phyloP scores from a whole-genome alignment of 2,888 invertebrate genomes.

The Geophilus truncorum region DNA sequence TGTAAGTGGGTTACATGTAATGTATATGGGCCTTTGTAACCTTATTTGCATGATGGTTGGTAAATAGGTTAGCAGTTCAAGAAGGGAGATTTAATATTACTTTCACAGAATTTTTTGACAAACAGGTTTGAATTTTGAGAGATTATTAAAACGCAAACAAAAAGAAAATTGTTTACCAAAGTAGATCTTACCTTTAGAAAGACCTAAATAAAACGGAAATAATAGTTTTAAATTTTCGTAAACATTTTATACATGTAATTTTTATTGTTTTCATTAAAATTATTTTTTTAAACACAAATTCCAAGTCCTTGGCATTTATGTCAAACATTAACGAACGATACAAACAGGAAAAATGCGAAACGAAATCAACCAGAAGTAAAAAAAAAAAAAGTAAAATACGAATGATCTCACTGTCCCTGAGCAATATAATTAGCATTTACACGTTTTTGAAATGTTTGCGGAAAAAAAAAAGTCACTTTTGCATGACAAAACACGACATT shows the following conservation, averaged over 20 bases:
- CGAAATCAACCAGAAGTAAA: not conserved
- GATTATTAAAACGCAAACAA: not conserved
- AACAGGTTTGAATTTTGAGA: not conserved
- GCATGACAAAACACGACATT: not conserved
- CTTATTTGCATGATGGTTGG: conserved; percentile 5
- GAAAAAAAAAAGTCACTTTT: not conserved
- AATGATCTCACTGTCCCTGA: conserved; percentile 11
- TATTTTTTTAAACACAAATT: not conserved
- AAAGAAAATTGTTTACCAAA: not conserved
- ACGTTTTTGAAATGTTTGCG: not conserved
- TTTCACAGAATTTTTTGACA: not conserved
- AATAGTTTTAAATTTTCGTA: not conserved
- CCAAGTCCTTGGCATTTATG: conserved; percentile 11
- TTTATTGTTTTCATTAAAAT: too few relatives aligned
- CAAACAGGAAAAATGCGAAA: not conserved
- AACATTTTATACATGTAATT: not conserved
- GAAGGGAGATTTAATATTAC: conserved; percentile 8
- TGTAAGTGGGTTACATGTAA: not conserved
- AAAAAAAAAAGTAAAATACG: not conserved
- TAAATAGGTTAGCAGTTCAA: conserved; percentile 21
- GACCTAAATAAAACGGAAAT: not conserved
- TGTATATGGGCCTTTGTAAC: conserved; percentile 7
- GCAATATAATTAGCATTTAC: not conserved
- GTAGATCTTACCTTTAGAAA: not conserved
- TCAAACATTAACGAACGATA: not conserved